Evolutionary conservation across 2,113 vertebrate species (phyloP), one percentile per base, ranked within the genome.

Genomic region (Sorex fumeus): DNA sequence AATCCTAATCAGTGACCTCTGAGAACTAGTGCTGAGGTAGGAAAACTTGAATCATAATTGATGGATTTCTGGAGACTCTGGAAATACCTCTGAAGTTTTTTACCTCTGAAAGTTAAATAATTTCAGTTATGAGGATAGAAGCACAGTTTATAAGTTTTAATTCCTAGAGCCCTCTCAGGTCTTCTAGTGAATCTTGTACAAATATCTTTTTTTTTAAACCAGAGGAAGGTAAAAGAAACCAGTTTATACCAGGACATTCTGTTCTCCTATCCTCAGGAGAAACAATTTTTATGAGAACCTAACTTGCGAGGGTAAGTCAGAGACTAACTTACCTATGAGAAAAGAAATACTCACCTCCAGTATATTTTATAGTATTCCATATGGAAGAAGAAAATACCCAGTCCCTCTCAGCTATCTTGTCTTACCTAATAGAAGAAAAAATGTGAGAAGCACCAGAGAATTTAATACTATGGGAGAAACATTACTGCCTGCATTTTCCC

Each of bases 281-380:
- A 93, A 78, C 25, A 77, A 60, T 50, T 70, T 77, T 84, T 40
- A 40, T 40, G 40, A 84, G 45, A 84, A 16, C 27, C 62, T 69
- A 70, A 70, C 7, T 4, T 70, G 8, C 60, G 45, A n/a, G 4
- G 16, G n/a, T 80, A 72, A 71, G 32, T 60, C 16, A 84, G 27
- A 78, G 32, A 15, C 4, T 80, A 36, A 86, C 16, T 40, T 71
- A 71, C 4, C 1, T 30, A 6, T 25, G 27, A 25, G 19, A 71
- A 80, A 10, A 80, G 23, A 80, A 45, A 45, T 62, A 32, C 34
- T 5, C 34, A 60, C 19, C 1, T 25, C 36, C 34, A 60, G 13
- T 2, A 21, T 60, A 28, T 3, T 60, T 34, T 80, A 30, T 8
- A 80, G 66, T 21, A 34, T 81, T 81, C 25, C 30, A 47, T 30